Percentiles rank a stretch among this genome's conserved stretches.
These are phyloP conservation scores for Dasypolia templi DNA, from an alignment of 2,888 invertebrate species.

Conservation along the genomic window DNA sequence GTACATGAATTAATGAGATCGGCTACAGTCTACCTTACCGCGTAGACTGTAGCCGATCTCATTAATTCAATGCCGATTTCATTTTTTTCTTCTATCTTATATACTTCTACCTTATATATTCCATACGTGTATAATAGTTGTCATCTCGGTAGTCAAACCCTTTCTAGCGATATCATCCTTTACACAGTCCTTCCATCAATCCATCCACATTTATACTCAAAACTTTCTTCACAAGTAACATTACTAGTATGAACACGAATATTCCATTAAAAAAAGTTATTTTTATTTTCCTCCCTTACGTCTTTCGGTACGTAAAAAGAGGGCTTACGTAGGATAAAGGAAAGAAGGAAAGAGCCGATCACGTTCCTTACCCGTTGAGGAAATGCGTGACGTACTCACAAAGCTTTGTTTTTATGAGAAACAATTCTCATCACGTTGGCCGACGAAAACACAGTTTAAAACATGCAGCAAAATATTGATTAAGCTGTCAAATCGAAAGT, in stretches of 20 bases:
- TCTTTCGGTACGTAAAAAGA: neutral
- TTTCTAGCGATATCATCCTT: neutral
- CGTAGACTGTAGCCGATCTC: no score
- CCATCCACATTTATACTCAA: no score
- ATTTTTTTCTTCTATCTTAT: neutral
- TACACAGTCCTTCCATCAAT: neutral
- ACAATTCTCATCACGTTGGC: conserved; percentile 30
- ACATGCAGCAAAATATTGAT: conserved; percentile 8
- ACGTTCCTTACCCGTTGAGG: conserved; percentile 18
- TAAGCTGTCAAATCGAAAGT: conserved; percentile 12
- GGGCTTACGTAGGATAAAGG: neutral
- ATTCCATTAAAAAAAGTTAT: neutral
- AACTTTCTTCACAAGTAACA: neutral
- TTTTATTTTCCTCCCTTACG: neutral
- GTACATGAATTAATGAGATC: no score
- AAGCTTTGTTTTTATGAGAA: neutral
- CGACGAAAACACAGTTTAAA: conserved; percentile 11
- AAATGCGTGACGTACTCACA: conserved; percentile 20
- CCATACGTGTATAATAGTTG: neutral
- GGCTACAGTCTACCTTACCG: no score
- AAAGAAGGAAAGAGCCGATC: neutral
- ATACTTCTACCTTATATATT: no score
- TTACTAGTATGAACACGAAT: neutral
- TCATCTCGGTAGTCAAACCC: neutral
- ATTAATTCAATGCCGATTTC: no score